These are phyloP conservation scores for Eilema depressum DNA, from an alignment of 2,888 invertebrate genomes.

Conservation along the genomic window DNA sequence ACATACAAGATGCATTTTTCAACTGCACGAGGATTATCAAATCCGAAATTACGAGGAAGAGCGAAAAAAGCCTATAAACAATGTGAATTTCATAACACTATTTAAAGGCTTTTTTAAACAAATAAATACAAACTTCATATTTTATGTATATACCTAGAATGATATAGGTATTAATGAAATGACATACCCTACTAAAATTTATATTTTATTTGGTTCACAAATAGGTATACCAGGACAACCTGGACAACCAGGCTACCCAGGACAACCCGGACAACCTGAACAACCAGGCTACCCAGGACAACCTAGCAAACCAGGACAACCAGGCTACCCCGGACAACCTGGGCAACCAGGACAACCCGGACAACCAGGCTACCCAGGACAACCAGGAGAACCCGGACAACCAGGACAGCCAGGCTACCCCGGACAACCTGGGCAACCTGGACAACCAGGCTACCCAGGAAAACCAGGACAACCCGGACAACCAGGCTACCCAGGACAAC, in stretches of 20 bases:
- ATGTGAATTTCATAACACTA: no score
- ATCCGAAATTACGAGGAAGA: no score
- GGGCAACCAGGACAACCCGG: slow-evolving; percentile 13
- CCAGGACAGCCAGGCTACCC: slow-evolving; percentile 59
- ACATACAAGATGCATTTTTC: no score
- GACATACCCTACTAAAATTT: no score
- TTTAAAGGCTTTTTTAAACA: no score
- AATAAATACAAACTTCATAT: neutral
- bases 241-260: slow-evolving; percentile 34
- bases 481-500: slow-evolving; percentile 13
- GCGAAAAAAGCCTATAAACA: no score
- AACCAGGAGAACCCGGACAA: slow-evolving; percentile 53
- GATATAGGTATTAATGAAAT: no score
- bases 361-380: slow-evolving; percentile 10
- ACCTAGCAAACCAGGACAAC: slow-evolving; percentile 15
- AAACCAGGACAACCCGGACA: slow-evolving; percentile 18
- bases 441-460: slow-evolving; percentile 22
- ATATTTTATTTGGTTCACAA: neutral
- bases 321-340: slow-evolving; percentile 60
- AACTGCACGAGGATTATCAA: no score
- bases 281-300: slow-evolving; percentile 50
- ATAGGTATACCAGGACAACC: slow-evolving; percentile 40
- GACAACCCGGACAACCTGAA: slow-evolving; percentile 53
- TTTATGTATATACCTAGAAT: no score
- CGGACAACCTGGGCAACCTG: slow-evolving; percentile 43